phyloP scores from a whole-genome alignment of 2,888 invertebrate genomes.

The Cantharis rufa region DNA sequence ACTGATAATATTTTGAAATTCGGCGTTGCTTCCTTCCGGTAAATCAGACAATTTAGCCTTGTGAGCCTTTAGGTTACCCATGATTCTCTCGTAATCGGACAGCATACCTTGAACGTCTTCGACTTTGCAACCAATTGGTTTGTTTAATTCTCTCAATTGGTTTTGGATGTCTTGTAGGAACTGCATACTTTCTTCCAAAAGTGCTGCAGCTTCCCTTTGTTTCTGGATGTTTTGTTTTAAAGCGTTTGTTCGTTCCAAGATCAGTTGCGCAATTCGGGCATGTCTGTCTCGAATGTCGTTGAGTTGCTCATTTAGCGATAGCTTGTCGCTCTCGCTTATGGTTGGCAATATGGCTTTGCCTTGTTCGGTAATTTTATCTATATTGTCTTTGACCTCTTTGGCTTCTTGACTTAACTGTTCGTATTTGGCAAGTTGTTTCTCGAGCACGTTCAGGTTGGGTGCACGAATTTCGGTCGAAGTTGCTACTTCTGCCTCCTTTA shows the following conservation, averaged over 20 bases:
- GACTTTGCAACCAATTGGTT: slow-evolving; percentile 83
- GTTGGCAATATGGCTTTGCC: slow-evolving; percentile 79
- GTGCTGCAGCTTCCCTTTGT: slow-evolving; percentile 78
- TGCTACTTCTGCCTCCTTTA: slow-evolving; percentile 87
- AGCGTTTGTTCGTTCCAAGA: slow-evolving; percentile 74
- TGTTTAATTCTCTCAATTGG: slow-evolving; percentile 79
- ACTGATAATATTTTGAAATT: slow-evolving; percentile 75
- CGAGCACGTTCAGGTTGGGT: slow-evolving; percentile 78
- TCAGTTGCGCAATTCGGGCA: slow-evolving; percentile 71
- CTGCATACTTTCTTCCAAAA: slow-evolving; percentile 77
- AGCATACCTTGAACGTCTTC: slow-evolving; percentile 88
- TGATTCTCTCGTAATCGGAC: slow-evolving; percentile 75
- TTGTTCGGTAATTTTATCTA: slow-evolving; percentile 77
- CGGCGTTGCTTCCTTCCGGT: slow-evolving; percentile 75
- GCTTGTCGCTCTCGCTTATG: slow-evolving; percentile 82
- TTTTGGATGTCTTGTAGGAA: slow-evolving; percentile 83
- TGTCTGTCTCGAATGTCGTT: slow-evolving; percentile 79
- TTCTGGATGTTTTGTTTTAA: slow-evolving; percentile 79
- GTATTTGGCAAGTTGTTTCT: slow-evolving; percentile 87
- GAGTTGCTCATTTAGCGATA: slow-evolving; percentile 79
- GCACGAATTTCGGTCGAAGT: slow-evolving; percentile 80
- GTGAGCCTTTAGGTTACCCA: slow-evolving; percentile 77
- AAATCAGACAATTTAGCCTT: slow-evolving; percentile 78
- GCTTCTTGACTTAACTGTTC: slow-evolving; percentile 77
- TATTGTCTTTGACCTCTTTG: slow-evolving; percentile 69